Evolutionary conservation across 2,888 invertebrate species (phyloP), one percentile per base, ranked within the genome.

Genomic region (Hydrotaea cyrtoneurina): DNA sequence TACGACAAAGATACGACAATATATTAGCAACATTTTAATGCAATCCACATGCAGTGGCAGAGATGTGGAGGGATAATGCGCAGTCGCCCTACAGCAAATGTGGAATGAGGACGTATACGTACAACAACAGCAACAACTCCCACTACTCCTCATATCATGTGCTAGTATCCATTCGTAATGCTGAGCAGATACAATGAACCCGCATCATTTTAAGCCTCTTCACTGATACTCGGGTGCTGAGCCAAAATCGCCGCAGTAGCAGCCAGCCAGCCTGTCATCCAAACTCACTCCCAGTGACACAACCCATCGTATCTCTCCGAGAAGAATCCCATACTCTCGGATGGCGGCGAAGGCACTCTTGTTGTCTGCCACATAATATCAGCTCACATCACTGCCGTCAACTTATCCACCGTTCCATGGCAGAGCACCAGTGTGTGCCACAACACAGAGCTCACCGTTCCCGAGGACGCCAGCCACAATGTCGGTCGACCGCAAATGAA

Each of bases 401-500:
- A 39, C n/a, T 50, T 15, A 59, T 59, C 15, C 59, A 59, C 17
- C 31, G 31, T 62, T 62, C 26, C 31, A 15, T 3, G 62, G 31
- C 36, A 36, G 62, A 59, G 43, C 43, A n/a, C 31, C 62, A 31
- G 15, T 31, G n/a, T 31, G 62, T 11, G 46, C 50, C 75, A 82
- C 71, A 78, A 46, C 13, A n/a, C 82, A 39, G 53, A 62, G 50
- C 53, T 43, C 78, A 71, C 59, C 81, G 39, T 39, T 64, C 64
- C 73, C 66, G 46, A 17, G 66, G 69, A 72, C 78, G 43, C 13
- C 43, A 59, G 71, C 79, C 81, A 85, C 81, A 79, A 85, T 82
- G 59, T 82, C 79, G 79, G 85, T 85, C 81, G 81, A 85, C 85
- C 85, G 79, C 85, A 85, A 85, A 85, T 84, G 81, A 82, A 85